phyloP scores from a whole-genome alignment of 1,140 invertebrate species.

The Drosophila busckii region DNA sequence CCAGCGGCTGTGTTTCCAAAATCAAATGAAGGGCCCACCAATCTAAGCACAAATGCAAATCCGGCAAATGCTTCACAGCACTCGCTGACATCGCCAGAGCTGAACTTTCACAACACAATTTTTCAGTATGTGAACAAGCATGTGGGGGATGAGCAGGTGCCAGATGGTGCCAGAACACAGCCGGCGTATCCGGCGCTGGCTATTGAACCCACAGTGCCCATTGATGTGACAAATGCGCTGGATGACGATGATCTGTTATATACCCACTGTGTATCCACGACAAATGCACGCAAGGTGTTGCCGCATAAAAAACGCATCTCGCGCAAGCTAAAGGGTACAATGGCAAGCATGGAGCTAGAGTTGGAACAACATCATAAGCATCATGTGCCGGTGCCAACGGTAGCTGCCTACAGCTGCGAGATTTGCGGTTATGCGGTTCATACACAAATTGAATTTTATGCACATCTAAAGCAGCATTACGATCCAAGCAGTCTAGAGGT shows the following conservation, averaged over 20 bases:
- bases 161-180: conserved; percentile 28
- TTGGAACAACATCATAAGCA: conserved; percentile 44
- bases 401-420: conserved; percentile 82
- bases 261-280: conserved; percentile 29
- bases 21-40: conserved; percentile 50
- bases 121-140: conserved; percentile 68
- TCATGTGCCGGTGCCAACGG: conserved; percentile 16
- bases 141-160: conserved; percentile 22
- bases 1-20: conserved; percentile 45
- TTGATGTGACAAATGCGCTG: conserved; percentile 35
- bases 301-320: conserved; percentile 82
- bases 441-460: conserved; percentile 86
- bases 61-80: background rate
- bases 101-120: conserved; percentile 59
- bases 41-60: conserved; percentile 52
- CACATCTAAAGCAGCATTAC: conserved; percentile 87
- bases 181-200: conserved; percentile 42
- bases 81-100: conserved; percentile 46
- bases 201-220: conserved; percentile 60
- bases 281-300: conserved; percentile 69
- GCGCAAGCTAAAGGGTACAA: conserved; percentile 79
- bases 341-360: conserved; percentile 58
- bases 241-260: conserved; percentile 51
- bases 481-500: conserved; percentile 80
- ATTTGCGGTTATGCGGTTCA: conserved; percentile 83